Evolutionary conservation across 2,797 vertebrate species (phyloP).

Genomic region (Epinephelus awoara): DNA sequence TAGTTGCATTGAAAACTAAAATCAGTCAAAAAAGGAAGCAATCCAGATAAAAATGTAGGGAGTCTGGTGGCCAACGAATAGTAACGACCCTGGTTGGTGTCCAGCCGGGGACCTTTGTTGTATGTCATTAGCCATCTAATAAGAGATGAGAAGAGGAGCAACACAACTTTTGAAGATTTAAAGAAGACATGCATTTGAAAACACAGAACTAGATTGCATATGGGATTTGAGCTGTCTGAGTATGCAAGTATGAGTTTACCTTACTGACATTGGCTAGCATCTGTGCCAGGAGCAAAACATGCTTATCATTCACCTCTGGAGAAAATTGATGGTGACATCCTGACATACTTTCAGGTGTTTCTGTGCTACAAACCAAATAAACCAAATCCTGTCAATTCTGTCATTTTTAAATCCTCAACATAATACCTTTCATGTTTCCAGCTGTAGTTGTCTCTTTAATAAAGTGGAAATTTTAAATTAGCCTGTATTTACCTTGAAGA

Average conservation of each 20-base stretch:
- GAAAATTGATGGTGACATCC: neutral
- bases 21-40: too few relatives aligned
- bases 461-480: conserved; percentile 25
- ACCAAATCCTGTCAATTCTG: neutral
- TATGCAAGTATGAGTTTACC: neutral
- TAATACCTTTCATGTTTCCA: neutral
- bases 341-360: conserved; percentile 6
- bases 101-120: too few relatives aligned
- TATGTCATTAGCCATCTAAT: too few relatives aligned
- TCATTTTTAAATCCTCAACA: neutral
- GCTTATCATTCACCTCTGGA: neutral
- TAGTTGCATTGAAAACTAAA: too few relatives aligned
- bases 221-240: neutral
- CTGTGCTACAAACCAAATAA: conserved; percentile 14
- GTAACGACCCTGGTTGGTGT: too few relatives aligned
- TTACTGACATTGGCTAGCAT: neutral
- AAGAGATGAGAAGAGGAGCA: too few relatives aligned
- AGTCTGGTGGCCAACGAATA: too few relatives aligned
- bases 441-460: conserved; percentile 9
- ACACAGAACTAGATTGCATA: neutral
- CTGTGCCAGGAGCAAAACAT: neutral
- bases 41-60: too few relatives aligned
- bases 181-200: neutral
- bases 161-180: neutral
- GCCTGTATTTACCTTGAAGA: conserved; percentile 18